Evolutionary conservation across 2,797 vertebrate genomes (phyloP).

Genomic region (Chiloscyllium punctatum): DNA sequence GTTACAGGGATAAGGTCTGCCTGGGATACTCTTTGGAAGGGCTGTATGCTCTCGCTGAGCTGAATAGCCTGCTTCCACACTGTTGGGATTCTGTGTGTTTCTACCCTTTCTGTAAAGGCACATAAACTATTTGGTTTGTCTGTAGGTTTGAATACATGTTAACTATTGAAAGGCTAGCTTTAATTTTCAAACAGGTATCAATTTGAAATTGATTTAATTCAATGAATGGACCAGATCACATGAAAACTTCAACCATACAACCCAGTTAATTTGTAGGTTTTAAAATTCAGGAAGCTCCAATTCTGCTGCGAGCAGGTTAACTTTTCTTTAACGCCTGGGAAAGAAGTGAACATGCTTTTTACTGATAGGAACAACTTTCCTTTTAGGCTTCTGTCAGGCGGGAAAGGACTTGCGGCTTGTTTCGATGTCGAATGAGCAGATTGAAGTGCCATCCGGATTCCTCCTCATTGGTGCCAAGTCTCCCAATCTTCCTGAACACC

Average conservation of each 20-base stretch:
- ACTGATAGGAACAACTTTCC: background rate
- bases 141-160: background rate
- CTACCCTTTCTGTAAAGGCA: background rate
- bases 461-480: conserved; percentile 83
- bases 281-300: background rate
- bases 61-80: no score
- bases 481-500: conserved; percentile 73
- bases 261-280: background rate
- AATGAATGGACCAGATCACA: no score
- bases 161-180: background rate
- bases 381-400: conserved; percentile 82
- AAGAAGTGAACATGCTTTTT: background rate
- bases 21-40: no score
- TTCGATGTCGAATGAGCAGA: conserved; percentile 69
- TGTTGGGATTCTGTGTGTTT: background rate
- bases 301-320: background rate
- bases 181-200: background rate
- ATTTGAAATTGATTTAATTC: background rate
- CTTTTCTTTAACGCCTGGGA: background rate
- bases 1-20: no score
- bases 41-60: no score
- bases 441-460: conserved; percentile 81
- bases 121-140: background rate
- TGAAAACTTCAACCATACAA: background rate
- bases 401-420: conserved; percentile 84